Base-by-base conservation (phyloP, 2,113 vertebrate genomes). In the Chaetops frenatus region DNA sequence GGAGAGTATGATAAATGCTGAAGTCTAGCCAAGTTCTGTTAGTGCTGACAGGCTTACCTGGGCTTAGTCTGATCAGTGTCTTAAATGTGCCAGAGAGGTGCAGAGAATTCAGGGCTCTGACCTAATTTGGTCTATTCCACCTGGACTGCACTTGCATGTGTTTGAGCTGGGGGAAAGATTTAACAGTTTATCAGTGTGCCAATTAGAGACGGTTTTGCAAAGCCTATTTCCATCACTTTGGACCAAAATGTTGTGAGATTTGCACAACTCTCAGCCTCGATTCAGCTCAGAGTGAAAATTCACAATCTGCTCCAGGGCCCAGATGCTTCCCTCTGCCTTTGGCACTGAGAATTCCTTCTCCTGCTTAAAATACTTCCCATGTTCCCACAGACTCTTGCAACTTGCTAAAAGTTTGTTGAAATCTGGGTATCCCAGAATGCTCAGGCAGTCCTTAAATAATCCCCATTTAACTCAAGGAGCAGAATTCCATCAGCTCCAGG, bases 261-360 rank as follows among this genome's bases (percentile, higher is more conserved):
- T 93, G 79, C 85, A 86, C 76, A 66, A 38, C 48, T 89, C 79
- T 93, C 72, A 72, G 72, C 38, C 51, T 81, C 27, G 20, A 45
- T 71, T 93, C 72, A 67, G 56, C 82, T 86, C 21, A 0, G 35
- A 81, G 64, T 60, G 65, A 86, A 53, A 79, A 84, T 56, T 95
- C 60, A 77, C 92, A 81, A 27, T 56, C 72, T 92, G 91, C 83
- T 89, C 40, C 16, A 13, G 65, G 65, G 65, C n/a, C 61, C 90
- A 93, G 82, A 56, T 90, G 92, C 90, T 90, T 88, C 79, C 47
- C 84, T 88, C 51, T 94, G 58, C 48, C 11, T 90, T 95, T 95
- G 93, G 88, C 94, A 94, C 72, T 0, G 5, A n/a, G 21, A 88
- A 35, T 70, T 35, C 54, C 80, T 94, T 22, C 64, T 64, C 7